Evolutionary conservation across 2,113 vertebrate genomes (phyloP).

Genomic region (Nothocercus nigrocapillus): DNA sequence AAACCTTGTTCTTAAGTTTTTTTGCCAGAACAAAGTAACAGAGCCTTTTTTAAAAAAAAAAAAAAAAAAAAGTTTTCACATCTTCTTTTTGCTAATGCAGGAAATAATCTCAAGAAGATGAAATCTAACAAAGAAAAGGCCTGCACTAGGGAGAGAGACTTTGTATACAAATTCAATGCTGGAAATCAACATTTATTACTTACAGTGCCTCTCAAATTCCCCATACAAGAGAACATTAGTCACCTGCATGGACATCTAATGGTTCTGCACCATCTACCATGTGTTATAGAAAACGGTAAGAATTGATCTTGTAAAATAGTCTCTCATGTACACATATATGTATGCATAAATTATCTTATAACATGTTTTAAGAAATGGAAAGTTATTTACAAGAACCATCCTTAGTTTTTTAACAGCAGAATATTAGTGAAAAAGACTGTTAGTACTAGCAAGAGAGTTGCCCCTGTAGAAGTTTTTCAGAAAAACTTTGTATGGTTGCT

Average conservation of each 20-base stretch:
- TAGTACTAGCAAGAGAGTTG: neutral
- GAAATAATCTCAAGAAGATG: slow-evolving; percentile 73
- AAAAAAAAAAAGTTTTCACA: neutral
- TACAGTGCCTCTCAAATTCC: slow-evolving; percentile 89
- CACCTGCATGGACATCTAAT: slow-evolving; percentile 91
- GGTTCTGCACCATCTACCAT: slow-evolving; percentile 91
- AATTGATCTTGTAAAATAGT: neutral
- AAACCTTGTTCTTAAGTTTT: neutral
- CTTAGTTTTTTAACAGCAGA: neutral
- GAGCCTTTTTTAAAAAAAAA: neutral
- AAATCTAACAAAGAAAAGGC: slow-evolving; percentile 85
- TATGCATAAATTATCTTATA: neutral
- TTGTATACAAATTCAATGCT: slow-evolving; percentile 87
- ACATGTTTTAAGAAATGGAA: neutral
- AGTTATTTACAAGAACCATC: neutral
- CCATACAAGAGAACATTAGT: slow-evolving; percentile 85
- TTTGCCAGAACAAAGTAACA: neutral
- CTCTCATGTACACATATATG: neutral
- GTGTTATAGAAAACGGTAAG: slow-evolving; percentile 92
- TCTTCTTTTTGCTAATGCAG: neutral
- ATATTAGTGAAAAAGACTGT: neutral
- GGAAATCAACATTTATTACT: slow-evolving; percentile 85
- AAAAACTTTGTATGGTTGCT: neutral
- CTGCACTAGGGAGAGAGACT: slow-evolving; percentile 84
- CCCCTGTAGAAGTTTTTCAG: neutral